phyloP scores from a whole-genome alignment of 1,140 invertebrate genomes.

The Bombus ignitus region DNA sequence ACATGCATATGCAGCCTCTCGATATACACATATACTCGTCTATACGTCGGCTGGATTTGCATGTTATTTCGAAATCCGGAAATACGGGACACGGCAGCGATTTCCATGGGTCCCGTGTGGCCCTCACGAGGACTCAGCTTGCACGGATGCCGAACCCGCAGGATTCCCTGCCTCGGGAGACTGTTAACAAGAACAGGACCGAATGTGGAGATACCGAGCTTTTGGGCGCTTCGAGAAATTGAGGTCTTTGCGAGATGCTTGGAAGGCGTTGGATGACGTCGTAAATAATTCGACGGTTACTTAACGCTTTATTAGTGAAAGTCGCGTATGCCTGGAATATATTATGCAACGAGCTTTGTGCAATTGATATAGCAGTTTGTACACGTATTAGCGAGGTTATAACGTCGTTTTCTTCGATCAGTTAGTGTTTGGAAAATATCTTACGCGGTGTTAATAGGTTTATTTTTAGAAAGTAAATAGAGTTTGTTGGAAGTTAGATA shows the following conservation, averaged over 20 bases:
- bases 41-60: slow-evolving; percentile 66
- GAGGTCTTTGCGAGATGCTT: neutral
- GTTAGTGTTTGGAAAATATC: neutral
- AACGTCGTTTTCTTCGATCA: neutral
- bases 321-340: neutral
- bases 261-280: neutral
- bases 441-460: neutral
- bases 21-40: neutral
- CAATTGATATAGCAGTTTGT: neutral
- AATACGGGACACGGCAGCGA: slow-evolving; percentile 56
- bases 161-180: slow-evolving; percentile 2
- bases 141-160: slow-evolving; percentile 25
- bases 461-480: neutral
- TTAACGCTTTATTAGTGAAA: neutral
- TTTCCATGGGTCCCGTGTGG: slow-evolving; percentile 60
- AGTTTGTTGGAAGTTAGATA: neutral
- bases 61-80: slow-evolving; percentile 71
- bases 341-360: neutral
- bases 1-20: slow-evolving; percentile 47
- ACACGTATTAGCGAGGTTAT: neutral
- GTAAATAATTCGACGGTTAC: neutral
- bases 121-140: neutral
- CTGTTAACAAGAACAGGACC: slow-evolving; percentile 5
- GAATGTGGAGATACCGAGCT: neutral
- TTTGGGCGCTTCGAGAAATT: neutral